Percentiles rank a stretch among this genome's conserved stretches.
phyloP scores from a whole-genome alignment of 2,888 invertebrate species.

The Andrena hattorfiana region DNA sequence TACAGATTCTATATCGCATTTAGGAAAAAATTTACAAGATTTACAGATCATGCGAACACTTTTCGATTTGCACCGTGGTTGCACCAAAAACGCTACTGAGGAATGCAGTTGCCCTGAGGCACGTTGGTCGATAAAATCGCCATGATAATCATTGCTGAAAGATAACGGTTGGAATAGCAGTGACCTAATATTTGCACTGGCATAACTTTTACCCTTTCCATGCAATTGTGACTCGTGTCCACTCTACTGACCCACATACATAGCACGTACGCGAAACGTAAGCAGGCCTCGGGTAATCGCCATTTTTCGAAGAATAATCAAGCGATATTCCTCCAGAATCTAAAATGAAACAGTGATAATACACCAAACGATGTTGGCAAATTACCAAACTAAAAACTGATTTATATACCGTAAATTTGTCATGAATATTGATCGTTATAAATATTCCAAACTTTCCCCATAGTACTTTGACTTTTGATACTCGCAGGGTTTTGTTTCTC shows the following conservation, averaged over 20 bases:
- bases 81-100: background rate
- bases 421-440: no score
- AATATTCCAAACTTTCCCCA: no score
- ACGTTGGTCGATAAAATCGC: constrained; percentile 34
- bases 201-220: constrained; percentile 74
- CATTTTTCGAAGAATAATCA: background rate
- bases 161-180: constrained; percentile 68
- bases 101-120: constrained; percentile 16
- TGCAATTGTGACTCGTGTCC: constrained; percentile 64
- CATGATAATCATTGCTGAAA: constrained; percentile 51
- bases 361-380: no score
- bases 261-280: constrained; percentile 13
- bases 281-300: background rate
- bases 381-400: background rate
- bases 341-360: background rate
- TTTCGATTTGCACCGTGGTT: background rate
- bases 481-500: no score
- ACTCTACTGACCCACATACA: constrained; percentile 71
- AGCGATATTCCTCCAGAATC: background rate
- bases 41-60: background rate
- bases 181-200: constrained; percentile 70
- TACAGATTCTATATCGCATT: background rate
- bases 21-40: background rate
- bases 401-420: no score
- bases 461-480: no score